A percentile compares a stretch with the other conserved stretches of the same genome.
These are phyloP conservation scores for Channa maculata DNA, from an alignment of 2,113 vertebrate genomes.

Conservation along the genomic window DNA sequence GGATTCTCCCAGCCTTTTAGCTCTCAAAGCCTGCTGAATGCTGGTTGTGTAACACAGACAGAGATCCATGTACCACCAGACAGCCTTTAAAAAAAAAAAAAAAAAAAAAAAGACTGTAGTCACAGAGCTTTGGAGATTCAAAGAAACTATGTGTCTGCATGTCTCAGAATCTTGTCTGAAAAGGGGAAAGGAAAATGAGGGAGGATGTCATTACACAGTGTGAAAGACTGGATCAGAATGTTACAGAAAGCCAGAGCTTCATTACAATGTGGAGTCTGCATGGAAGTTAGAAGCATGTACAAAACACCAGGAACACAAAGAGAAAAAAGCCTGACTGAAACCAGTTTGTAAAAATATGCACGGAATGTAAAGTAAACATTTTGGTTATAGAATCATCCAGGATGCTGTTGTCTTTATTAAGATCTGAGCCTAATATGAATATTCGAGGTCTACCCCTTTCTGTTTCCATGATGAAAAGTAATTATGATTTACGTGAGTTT, in stretches of 20 bases:
- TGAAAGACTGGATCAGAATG: slow-evolving; percentile 31
- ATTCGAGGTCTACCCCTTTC: slow-evolving; percentile 9
- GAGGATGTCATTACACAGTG: slow-evolving; percentile 39
- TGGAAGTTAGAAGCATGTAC: slow-evolving; percentile 14
- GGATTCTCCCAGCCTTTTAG: slow-evolving; percentile 59
- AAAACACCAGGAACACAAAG: slow-evolving; percentile 25
- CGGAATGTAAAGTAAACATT: slow-evolving; percentile 48
- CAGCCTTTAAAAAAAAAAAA: slow-evolving; percentile 17
- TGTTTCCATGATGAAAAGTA: background rate
- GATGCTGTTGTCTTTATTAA: slow-evolving; percentile 44
- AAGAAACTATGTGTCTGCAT: slow-evolving; percentile 44
- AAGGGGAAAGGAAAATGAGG: slow-evolving; percentile 15
- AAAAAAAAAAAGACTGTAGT: slow-evolving; percentile 24
- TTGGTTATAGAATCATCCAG: slow-evolving; percentile 58
- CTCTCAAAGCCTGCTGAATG: slow-evolving; percentile 47
- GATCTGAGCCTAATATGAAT: slow-evolving; percentile 28
- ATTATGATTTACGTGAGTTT: slow-evolving; percentile 15
- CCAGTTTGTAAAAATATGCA: slow-evolving; percentile 15
- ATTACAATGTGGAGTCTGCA: slow-evolving; percentile 29
- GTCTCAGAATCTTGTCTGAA: slow-evolving; percentile 47
- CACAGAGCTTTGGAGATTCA: slow-evolving; percentile 51
- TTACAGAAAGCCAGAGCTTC: slow-evolving; percentile 25
- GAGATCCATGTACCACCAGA: slow-evolving; percentile 39
- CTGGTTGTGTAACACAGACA: slow-evolving; percentile 59
- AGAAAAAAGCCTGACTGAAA: slow-evolving; percentile 34